phyloP scores from a whole-genome alignment of 1,140 invertebrate species.

The Pantala flavescens region DNA sequence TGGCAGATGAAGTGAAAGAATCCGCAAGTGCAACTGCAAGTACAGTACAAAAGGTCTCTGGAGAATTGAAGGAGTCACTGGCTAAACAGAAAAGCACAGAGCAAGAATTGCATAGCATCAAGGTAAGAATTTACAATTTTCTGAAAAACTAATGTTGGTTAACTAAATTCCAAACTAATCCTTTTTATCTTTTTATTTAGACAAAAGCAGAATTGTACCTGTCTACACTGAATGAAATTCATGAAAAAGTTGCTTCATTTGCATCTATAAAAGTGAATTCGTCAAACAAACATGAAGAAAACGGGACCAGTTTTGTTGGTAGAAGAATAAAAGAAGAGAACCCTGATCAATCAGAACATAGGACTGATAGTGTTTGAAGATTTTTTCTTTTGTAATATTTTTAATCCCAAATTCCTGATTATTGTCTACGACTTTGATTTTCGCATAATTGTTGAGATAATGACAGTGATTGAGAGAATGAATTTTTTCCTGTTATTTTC shows the following conservation, averaged over 20 bases:
- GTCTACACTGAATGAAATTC: not conserved
- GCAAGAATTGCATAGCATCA: not conserved
- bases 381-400: slow-evolving; percentile 5
- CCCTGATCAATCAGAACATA: not conserved
- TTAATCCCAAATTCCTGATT: not conserved
- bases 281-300: not conserved
- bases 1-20: not conserved
- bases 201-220: not conserved
- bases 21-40: not conserved
- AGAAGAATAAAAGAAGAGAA: not conserved
- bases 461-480: not conserved
- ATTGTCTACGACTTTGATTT: not conserved
- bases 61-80: not conserved
- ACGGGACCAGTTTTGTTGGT: not conserved
- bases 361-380: not conserved
- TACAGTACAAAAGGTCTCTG: not conserved
- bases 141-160: not conserved
- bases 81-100: not conserved
- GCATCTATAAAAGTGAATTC: not conserved
- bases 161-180: too few relatives aligned
- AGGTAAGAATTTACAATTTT: not conserved
- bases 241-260: not conserved
- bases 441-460: not conserved
- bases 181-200: not conserved
- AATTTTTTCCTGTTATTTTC: not conserved